Evolutionary conservation across 2,113 vertebrate species (phyloP).

Genomic region (Cervus canadensis): DNA sequence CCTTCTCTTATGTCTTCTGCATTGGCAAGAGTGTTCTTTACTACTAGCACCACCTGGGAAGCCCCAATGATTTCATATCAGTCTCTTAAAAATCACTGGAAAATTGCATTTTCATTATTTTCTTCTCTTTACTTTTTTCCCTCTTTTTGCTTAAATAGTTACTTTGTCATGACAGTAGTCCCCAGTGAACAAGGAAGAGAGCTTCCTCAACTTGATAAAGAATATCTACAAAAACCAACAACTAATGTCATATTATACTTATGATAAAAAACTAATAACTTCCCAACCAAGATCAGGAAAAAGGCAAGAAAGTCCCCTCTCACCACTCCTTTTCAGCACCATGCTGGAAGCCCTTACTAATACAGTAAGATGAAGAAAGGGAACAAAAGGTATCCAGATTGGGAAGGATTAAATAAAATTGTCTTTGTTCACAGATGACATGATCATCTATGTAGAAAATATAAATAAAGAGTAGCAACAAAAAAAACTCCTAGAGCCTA

Average conservation of each 20-base stretch:
- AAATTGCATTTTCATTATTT: conserved; percentile 17
- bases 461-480: not conserved
- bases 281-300: not conserved
- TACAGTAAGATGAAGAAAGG: not conserved
- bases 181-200: not conserved
- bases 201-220: not conserved
- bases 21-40: not conserved
- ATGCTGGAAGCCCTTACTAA: not conserved
- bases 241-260: not conserved
- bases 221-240: not conserved
- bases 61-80: not conserved
- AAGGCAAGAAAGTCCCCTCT: not conserved
- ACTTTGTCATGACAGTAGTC: not conserved
- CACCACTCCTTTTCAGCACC: not conserved
- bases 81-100: not conserved
- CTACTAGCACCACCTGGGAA: not conserved
- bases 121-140: not conserved
- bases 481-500: not conserved
- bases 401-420: not conserved
- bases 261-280: not conserved
- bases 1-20: not conserved
- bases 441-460: not conserved
- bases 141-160: not conserved
- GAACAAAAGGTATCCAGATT: not conserved
- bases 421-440: not conserved